Percentiles rank a stretch among this genome's conserved stretches.
Conservation (phyloP, 2,888 invertebrate species). For the Folsomia manolachei region DNA sequence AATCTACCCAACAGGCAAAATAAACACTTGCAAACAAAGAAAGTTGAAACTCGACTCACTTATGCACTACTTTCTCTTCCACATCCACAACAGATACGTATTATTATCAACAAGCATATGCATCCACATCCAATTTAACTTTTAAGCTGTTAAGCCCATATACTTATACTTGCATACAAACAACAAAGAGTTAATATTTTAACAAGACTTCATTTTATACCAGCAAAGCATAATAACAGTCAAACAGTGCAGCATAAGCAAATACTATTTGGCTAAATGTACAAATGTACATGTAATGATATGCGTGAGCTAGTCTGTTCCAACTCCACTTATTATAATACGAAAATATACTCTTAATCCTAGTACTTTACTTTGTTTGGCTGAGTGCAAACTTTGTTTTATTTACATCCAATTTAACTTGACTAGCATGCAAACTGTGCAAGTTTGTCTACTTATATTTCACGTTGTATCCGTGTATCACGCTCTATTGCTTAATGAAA, state of each 20-base stretch:
- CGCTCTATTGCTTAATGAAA: slow-evolving; percentile 4
- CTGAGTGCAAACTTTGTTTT: neutral
- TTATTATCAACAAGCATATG: too few relatives aligned
- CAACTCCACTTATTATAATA: neutral
- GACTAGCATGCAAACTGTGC: neutral
- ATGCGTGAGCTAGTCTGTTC: too few relatives aligned
- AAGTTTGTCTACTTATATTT: neutral
- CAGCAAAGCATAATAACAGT: neutral
- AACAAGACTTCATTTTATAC: neutral
- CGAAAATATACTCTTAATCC: too few relatives aligned
- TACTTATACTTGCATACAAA: neutral
- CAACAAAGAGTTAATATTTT: neutral
- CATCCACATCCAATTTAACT: slow-evolving; percentile 4
- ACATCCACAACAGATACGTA: neutral
- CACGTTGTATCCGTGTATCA: neutral
- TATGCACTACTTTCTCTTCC: too few relatives aligned
- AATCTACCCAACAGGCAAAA: neutral
- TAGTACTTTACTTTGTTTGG: neutral
- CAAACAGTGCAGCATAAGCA: neutral
- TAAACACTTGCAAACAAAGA: neutral
- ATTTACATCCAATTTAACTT: neutral
- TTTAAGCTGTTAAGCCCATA: neutral
- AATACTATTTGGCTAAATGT: neutral
- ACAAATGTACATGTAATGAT: too few relatives aligned
- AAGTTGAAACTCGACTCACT: neutral